A percentile compares a stretch with the other conserved stretches of the same genome.
These are phyloP conservation scores for Boulengeromyrus knoepffleri DNA, from an alignment of 2,113 vertebrate genomes.

Conservation along the genomic window DNA sequence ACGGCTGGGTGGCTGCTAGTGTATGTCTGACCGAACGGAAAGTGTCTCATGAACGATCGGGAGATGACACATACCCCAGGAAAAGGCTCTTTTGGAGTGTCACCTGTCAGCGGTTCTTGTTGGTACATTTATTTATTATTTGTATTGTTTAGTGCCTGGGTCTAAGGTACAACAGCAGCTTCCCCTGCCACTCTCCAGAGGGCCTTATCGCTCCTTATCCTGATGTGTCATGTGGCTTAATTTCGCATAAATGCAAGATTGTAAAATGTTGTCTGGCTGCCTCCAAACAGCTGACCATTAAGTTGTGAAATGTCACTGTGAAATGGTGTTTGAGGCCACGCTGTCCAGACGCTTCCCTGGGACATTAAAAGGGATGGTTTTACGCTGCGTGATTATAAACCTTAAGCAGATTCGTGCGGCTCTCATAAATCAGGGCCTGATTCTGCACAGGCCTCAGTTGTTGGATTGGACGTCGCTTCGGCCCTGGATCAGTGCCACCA, in stretches of 20 bases:
- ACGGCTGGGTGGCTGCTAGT: neutral
- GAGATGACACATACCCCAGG: neutral
- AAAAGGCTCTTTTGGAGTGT: neutral
- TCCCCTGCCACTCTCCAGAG: neutral
- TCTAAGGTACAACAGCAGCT: neutral
- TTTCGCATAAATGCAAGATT: neutral
- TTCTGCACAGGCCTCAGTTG: conserved; percentile 47
- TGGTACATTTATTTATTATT: neutral
- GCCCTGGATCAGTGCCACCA: conserved; percentile 36
- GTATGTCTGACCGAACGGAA: neutral
- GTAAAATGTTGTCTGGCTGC: neutral
- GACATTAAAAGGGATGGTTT: neutral
- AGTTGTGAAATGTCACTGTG: neutral
- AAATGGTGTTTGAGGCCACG: neutral
- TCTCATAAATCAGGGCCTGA: conserved; percentile 13
- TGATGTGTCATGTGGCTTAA: neutral
- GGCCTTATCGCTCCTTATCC: neutral
- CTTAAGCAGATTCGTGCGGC: neutral
- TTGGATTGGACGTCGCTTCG: conserved; percentile 41
- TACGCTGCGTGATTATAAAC: neutral
- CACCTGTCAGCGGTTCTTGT: neutral
- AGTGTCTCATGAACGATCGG: neutral
- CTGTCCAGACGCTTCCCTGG: neutral
- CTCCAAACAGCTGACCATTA: neutral
- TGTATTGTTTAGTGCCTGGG: neutral